A percentile compares a stretch with the other conserved stretches of the same genome.
Conservation (phyloP, 2,888 invertebrate species). For the Pristionchus arcanus region DNA sequence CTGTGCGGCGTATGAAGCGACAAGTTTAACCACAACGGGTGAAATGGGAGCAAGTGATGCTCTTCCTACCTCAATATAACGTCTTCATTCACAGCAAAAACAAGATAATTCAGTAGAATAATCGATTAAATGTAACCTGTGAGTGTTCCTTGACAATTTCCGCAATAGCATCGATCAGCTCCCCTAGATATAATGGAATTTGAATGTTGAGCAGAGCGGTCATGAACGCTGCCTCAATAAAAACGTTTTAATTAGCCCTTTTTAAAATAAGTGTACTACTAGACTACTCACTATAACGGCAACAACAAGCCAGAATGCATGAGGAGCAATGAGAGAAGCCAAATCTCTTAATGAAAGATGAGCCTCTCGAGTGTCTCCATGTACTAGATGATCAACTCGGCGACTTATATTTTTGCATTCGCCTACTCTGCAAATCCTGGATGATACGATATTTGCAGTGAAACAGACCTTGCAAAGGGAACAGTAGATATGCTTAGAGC, state of each 20-base stretch:
- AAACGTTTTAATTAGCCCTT: background rate
- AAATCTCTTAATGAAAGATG: background rate
- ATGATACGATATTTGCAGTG: background rate
- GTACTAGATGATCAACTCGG: constrained; percentile 24
- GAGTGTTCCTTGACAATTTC: constrained; percentile 68
- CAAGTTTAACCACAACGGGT: constrained; percentile 59
- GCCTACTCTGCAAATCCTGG: background rate
- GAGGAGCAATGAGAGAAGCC: constrained; percentile 13
- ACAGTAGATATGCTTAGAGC: constrained; percentile 9
- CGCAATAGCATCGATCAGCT: constrained; percentile 75
- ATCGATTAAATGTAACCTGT: background rate
- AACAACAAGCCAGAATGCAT: constrained; percentile 67
- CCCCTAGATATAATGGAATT: constrained; percentile 74
- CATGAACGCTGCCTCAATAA: constrained; percentile 72
- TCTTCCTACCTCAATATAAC: constrained; percentile 2
- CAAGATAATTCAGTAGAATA: background rate
- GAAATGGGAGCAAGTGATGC: constrained; percentile 48
- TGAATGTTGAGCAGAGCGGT: constrained; percentile 75
- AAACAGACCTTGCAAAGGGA: constrained; percentile 25
- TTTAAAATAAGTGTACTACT: constrained; percentile 9
- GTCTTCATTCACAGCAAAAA: background rate
- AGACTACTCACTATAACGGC: constrained; percentile 70
- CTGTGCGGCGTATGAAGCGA: constrained; percentile 62
- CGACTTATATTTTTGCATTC: constrained; percentile 9
- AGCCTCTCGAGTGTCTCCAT: background rate